A percentile compares a stretch with the other conserved stretches of the same genome.
Evolutionary conservation across 2,113 vertebrate species (phyloP).

Genomic region (Boleophthalmus pectinirostris): DNA sequence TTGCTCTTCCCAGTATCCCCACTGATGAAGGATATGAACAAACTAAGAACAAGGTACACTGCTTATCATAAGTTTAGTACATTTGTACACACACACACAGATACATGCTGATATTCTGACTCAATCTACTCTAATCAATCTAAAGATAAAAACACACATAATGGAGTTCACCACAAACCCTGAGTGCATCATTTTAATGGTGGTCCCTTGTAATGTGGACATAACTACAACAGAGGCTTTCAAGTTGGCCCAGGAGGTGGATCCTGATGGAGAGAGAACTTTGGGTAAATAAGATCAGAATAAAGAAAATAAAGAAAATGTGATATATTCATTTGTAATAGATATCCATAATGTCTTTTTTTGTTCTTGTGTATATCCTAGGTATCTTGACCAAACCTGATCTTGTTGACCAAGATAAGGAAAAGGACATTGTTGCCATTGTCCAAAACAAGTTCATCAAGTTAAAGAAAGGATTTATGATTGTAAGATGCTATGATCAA

Average conservation of each 20-base stretch:
- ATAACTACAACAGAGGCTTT: conserved; percentile 90
- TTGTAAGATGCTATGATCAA: conserved; percentile 88
- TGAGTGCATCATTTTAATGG: conserved; percentile 88
- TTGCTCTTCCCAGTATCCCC: conserved; percentile 93
- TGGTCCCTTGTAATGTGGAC: conserved; percentile 88
- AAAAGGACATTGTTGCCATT: conserved; percentile 75
- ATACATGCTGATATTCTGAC: too few species aligned
- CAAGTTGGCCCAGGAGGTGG: conserved; percentile 88
- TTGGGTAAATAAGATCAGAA: conserved; percentile 69
- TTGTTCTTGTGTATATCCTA: conserved; percentile 35
- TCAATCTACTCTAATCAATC: too few species aligned
- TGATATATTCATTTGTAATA: not conserved
- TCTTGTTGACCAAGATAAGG: conserved; percentile 85
- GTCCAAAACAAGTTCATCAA: conserved; percentile 76
- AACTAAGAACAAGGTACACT: not conserved
- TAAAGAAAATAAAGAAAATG: not conserved
- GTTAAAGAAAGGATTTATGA: conserved; percentile 90
- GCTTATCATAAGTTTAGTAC: not conserved
- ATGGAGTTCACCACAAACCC: conserved; percentile 77
- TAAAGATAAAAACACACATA: conserved; percentile 85
- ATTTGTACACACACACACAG: too few species aligned
- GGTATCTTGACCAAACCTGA: conserved; percentile 92
- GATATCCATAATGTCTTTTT: too few species aligned
- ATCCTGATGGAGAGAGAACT: conserved; percentile 86
- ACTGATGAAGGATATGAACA: too few species aligned